Conservation (phyloP, 37 sponge, comb jelly and placozoan species). For the Cliona cf. orientalis region DNA sequence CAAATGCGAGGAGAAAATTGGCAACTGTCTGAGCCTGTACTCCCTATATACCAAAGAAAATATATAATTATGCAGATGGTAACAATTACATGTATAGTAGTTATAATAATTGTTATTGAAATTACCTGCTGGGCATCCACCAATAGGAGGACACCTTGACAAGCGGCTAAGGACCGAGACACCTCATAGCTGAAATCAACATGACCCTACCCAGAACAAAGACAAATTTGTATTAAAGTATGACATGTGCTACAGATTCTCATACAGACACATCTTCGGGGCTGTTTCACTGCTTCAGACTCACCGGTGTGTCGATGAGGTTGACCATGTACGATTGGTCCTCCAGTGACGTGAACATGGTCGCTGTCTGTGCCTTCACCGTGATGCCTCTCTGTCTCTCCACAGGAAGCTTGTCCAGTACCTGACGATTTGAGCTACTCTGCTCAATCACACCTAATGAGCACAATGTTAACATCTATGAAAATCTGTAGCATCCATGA, state of each 20-base stretch:
- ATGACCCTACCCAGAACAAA: slow-evolving; percentile 75
- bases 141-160: slow-evolving; percentile 90
- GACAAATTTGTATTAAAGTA: background rate
- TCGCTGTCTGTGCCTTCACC: slow-evolving; percentile 95
- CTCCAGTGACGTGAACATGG: slow-evolving; percentile 62
- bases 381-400: slow-evolving; percentile 98
- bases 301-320: slow-evolving; percentile 96
- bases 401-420: slow-evolving; percentile 91
- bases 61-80: background rate
- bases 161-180: slow-evolving; percentile 88
- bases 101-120: background rate
- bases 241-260: background rate
- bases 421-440: slow-evolving; percentile 54
- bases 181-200: slow-evolving; percentile 98
- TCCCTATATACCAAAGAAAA: slow-evolving; percentile 54
- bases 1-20: slow-evolving; percentile 80
- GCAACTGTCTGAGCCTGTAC: slow-evolving; percentile 97
- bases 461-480: background rate
- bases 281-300: background rate
- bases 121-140: slow-evolving; percentile 93
- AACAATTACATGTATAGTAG: background rate
- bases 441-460: slow-evolving; percentile 58
- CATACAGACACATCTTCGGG: background rate
- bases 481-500: background rate
- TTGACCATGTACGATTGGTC: slow-evolving; percentile 85